Percentiles rank a stretch among this genome's conserved stretches.
These are phyloP conservation scores for Drosophila colorata DNA, from an alignment of 2,888 invertebrate species.

Conservation along the genomic window DNA sequence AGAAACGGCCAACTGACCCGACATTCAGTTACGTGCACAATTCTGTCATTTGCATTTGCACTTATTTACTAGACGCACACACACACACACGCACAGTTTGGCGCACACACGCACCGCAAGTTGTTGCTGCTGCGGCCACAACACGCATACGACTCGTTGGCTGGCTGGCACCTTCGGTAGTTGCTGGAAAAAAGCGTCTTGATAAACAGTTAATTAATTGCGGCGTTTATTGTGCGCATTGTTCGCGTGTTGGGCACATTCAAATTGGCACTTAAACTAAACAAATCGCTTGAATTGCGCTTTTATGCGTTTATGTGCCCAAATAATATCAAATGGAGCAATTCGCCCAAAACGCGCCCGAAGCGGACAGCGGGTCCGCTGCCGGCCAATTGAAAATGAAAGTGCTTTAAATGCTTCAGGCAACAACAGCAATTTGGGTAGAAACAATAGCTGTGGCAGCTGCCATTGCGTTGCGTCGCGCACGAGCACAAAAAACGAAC, in stretches of 20 bases:
- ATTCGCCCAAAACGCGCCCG: slow-evolving; percentile 8
- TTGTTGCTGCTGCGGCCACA: slow-evolving; percentile 15
- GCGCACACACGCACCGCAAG: slow-evolving; percentile 17
- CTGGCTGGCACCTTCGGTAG: slow-evolving; percentile 25
- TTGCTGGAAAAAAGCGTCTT: slow-evolving; percentile 30
- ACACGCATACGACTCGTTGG: slow-evolving; percentile 26
- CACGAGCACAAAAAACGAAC: slow-evolving; percentile 68
- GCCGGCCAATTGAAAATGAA: slow-evolving; percentile 35
- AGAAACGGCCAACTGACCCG: slow-evolving; percentile 33
- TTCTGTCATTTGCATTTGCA: slow-evolving; percentile 52
- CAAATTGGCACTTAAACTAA: slow-evolving; percentile 37
- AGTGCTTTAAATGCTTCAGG: slow-evolving; percentile 22
- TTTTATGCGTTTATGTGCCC: slow-evolving; percentile 41
- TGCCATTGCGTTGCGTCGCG: slow-evolving; percentile 56
- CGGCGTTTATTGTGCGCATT: slow-evolving; percentile 53
- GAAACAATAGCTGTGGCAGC: slow-evolving; percentile 24
- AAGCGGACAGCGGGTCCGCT: slow-evolving; percentile 2
- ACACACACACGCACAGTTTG: slow-evolving; percentile 7
- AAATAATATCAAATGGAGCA: slow-evolving; percentile 25
- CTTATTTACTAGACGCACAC: slow-evolving; percentile 30
- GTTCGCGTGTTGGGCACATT: slow-evolving; percentile 55
- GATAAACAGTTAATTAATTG: slow-evolving; percentile 58
- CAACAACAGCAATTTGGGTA: slow-evolving; percentile 12
- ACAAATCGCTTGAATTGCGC: slow-evolving; percentile 39
- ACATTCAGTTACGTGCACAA: slow-evolving; percentile 41